Base-by-base conservation (phyloP, 2,797 vertebrate species). In the Choloepus didactylus region DNA sequence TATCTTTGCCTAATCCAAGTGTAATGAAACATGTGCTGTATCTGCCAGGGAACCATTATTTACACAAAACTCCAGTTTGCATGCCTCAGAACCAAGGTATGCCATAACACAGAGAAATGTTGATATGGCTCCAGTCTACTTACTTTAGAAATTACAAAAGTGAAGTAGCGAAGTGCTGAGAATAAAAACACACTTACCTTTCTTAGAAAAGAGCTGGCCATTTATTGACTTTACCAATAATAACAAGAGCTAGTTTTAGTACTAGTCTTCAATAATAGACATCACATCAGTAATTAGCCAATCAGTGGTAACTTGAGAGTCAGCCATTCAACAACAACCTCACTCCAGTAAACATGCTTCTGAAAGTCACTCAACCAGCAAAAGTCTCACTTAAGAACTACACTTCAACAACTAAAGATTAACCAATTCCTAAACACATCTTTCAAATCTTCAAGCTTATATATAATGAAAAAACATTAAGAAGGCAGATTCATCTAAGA, bases 81-180 rank as follows among this genome's bases (percentile, higher is more conserved):
- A 59, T 66, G 59, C 49, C 49, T 87, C n/a, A 81, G 67, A 75
- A 82, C 46, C 2, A 16, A 81, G 51, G n/a, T 67, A 29, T 60
- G 31, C 10, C 21, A 81, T 51, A 75, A 66, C 19, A 75, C 60
- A 9, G 11, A 87, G 31, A 87, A 81, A 87, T 51, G 10, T 59
- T 49, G 29, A 54, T 16, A 73, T 44, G 27, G 31, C 41, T 29
- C 23, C 16, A 70, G 59, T 70, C 64, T 72, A 64, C 15, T 49
- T 73, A 81, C 70, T 87, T 93, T 87, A 59, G 41, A 69, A 51
- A 62, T 84, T 31, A 87, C 41, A 91, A 18, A 87, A 75, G 46
- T 60, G n/a, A 80, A 69, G 25, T 87, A 80, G 86, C 12, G 7
- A 81, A 87, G 5, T 87, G 29, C 60, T 75, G 51, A 67, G 8